A percentile compares a stretch with the other conserved stretches of the same genome.
Evolutionary conservation across 2,797 vertebrate species (phyloP).

Genomic region (Enteromius radiatus): DNA sequence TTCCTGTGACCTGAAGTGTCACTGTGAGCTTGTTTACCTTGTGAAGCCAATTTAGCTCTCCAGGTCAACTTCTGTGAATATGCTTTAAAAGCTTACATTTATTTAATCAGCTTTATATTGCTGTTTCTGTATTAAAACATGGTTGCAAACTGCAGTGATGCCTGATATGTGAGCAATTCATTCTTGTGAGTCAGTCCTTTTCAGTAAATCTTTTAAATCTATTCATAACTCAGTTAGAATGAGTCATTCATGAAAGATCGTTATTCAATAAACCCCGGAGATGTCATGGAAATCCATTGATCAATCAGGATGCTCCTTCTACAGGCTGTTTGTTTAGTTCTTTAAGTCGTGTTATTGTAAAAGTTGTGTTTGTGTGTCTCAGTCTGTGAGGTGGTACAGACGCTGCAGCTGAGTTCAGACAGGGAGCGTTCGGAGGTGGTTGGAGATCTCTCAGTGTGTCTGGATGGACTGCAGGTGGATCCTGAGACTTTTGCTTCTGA

Average conservation of each 20-base stretch:
- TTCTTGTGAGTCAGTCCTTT: not conserved
- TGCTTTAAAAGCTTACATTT: not conserved
- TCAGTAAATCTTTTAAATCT: not conserved
- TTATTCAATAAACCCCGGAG: not conserved
- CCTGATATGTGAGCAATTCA: not conserved
- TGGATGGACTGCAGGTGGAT: slow-evolving; percentile 90
- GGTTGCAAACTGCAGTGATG: not conserved
- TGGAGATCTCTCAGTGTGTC: slow-evolving; percentile 91
- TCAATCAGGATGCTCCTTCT: not conserved
- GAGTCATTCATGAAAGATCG: not conserved
- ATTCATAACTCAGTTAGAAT: not conserved
- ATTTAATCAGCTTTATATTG: not conserved
- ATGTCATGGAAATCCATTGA: not conserved
- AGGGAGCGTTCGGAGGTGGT: slow-evolving; percentile 86
- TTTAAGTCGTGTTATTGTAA: not conserved
- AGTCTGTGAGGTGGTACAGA: slow-evolving; percentile 95
- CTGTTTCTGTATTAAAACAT: not conserved
- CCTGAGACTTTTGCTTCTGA: slow-evolving; percentile 78
- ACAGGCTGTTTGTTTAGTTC: not conserved
- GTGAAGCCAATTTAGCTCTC: not conserved
- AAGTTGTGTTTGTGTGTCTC: slow-evolving; percentile 8
- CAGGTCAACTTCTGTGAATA: not conserved
- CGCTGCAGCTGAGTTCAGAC: slow-evolving; percentile 86
- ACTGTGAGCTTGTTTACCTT: not conserved
- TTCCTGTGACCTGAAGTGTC: not conserved